Evolutionary conservation across 2,113 vertebrate species (phyloP).

Genomic region (Donacobius atricapilla): DNA sequence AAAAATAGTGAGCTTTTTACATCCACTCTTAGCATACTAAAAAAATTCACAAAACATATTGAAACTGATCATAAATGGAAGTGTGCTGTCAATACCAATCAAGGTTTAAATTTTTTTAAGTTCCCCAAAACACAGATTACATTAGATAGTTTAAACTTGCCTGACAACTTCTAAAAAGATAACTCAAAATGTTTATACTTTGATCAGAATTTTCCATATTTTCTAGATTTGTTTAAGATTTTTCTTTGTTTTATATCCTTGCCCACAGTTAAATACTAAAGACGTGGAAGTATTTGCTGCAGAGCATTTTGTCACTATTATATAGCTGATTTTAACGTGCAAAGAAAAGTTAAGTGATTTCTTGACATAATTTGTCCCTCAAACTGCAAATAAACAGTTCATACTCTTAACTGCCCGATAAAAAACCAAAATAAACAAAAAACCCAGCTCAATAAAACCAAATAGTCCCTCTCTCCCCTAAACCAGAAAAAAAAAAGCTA

Average conservation of each 20-base stretch:
- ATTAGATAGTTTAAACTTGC: not conserved
- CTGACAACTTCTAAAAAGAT: not conserved
- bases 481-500: not conserved
- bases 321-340: not conserved
- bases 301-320: not conserved
- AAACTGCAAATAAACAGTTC: not conserved
- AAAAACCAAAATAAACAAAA: not conserved
- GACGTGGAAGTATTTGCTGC: not conserved
- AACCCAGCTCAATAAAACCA: not conserved
- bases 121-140: not conserved
- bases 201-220: not conserved
- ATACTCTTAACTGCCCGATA: not conserved
- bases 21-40: not conserved
- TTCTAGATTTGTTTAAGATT: not conserved
- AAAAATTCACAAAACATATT: not conserved
- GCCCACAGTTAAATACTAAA: not conserved
- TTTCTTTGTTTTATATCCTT: not conserved
- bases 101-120: not conserved
- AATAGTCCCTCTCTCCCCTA: rapidly evolving
- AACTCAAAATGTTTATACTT: not conserved
- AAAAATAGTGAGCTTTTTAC: not conserved
- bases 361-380: not conserved
- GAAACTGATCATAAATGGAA: not conserved
- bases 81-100: not conserved
- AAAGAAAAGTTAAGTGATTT: not conserved